phyloP scores from a whole-genome alignment of 2,888 invertebrate species.

The Eilema griseolum region DNA sequence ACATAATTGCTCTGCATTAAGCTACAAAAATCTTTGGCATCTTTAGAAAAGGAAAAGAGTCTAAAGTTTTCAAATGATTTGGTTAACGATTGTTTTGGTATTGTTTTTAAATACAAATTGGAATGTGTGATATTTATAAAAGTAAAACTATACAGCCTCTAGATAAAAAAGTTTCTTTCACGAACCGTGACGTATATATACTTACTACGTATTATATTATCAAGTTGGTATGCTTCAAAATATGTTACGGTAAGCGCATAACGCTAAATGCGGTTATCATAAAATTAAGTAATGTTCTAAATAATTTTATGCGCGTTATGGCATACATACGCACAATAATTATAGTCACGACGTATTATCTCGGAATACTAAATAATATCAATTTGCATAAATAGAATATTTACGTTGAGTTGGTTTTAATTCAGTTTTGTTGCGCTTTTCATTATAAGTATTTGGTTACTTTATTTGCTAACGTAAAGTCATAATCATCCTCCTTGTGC shows the following conservation, averaged over 20 bases:
- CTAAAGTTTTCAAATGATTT: background rate
- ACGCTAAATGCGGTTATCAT: conserved; percentile 35
- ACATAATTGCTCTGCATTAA: background rate
- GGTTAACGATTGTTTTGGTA: background rate
- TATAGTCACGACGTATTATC: conserved; percentile 15
- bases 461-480: background rate
- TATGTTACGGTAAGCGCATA: conserved; percentile 26
- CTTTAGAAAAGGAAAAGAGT: background rate
- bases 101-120: background rate
- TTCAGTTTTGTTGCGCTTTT: conserved; percentile 18
- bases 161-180: conserved; percentile 6
- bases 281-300: conserved; percentile 34
- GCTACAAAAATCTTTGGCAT: background rate
- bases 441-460: background rate
- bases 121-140: background rate
- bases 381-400: conserved; percentile 26
- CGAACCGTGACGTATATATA: conserved; percentile 24
- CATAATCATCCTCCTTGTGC: too few species aligned
- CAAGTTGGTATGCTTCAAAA: conserved; percentile 22
- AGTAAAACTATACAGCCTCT: background rate
- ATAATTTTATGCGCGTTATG: conserved; percentile 26
- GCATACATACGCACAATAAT: conserved; percentile 21
- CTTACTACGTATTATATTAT: conserved; percentile 15
- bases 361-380: conserved; percentile 24
- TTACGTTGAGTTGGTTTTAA: conserved; percentile 15